Evolutionary conservation across 2,888 invertebrate genomes (phyloP).

Genomic region (Hydraecia micacea): DNA sequence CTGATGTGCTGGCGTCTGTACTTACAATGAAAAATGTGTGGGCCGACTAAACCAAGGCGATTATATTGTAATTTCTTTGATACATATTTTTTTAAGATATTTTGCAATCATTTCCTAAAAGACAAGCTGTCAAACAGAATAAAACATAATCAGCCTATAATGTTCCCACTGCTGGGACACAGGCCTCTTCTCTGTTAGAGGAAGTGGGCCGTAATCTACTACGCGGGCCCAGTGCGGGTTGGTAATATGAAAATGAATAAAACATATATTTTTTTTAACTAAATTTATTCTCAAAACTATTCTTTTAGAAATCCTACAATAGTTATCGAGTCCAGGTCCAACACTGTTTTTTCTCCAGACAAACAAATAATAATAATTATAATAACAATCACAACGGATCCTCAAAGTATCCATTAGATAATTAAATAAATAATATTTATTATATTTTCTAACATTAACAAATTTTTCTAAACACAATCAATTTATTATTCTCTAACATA

Average conservation of each 20-base stretch:
- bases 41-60: not conserved
- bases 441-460: slow-evolving; percentile 60
- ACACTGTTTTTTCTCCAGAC: slow-evolving; percentile 78
- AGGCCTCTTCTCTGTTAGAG: not conserved
- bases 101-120: not conserved
- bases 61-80: not conserved
- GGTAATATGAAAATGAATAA: slow-evolving; percentile 27
- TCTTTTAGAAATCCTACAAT: slow-evolving; percentile 81
- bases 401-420: slow-evolving; percentile 59
- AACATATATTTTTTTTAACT: slow-evolving; percentile 75
- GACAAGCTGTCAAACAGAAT: slow-evolving; percentile 20
- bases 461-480: slow-evolving; percentile 68
- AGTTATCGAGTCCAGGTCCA: slow-evolving; percentile 80
- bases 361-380: slow-evolving; percentile 52
- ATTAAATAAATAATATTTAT: slow-evolving; percentile 56
- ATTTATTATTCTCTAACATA: slow-evolving; percentile 67
- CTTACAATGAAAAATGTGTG: not conserved
- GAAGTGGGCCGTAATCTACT: no score
- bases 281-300: slow-evolving; percentile 86
- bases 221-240: not conserved
- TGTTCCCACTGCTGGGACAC: not conserved
- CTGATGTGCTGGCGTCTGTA: no score
- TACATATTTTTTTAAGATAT: not conserved
- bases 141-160: slow-evolving; percentile 11
- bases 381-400: slow-evolving; percentile 64